A percentile compares a stretch with the other conserved stretches of the same genome.
Conservation (phyloP, 2,113 vertebrate species). For the Chauna torquata region DNA sequence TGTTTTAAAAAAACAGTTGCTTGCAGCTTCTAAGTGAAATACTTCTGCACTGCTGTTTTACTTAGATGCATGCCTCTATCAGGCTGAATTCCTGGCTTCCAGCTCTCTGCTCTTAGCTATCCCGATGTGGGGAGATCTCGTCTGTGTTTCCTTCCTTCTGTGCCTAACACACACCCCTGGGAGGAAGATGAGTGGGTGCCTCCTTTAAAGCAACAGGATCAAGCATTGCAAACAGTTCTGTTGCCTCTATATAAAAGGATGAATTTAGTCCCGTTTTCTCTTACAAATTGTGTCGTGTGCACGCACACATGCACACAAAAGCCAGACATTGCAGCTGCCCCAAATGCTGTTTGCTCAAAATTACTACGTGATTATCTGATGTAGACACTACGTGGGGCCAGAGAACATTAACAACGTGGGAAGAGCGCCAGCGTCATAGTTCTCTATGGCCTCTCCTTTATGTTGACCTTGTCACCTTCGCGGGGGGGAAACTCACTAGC, state of each 20-base stretch:
- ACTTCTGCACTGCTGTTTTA: not conserved
- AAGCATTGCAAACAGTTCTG: not conserved
- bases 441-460: not conserved
- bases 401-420: not conserved
- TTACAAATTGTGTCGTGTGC: not conserved
- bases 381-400: fast-evolving
- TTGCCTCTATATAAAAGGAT: not conserved
- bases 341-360: not conserved
- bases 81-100: not conserved
- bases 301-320: not conserved
- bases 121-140: not conserved
- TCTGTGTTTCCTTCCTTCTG: not conserved
- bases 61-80: not conserved
- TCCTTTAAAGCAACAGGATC: not conserved
- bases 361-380: fast-evolving
- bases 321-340: not conserved
- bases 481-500: fast-evolving
- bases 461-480: not conserved
- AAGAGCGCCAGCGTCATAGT: not conserved
- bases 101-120: not conserved
- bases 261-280: not conserved
- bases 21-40: not conserved
- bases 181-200: not conserved
- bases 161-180: not conserved
- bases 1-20: not conserved